Conservation (phyloP, 2,113 vertebrate genomes). For the Baryphthengus martii region DNA sequence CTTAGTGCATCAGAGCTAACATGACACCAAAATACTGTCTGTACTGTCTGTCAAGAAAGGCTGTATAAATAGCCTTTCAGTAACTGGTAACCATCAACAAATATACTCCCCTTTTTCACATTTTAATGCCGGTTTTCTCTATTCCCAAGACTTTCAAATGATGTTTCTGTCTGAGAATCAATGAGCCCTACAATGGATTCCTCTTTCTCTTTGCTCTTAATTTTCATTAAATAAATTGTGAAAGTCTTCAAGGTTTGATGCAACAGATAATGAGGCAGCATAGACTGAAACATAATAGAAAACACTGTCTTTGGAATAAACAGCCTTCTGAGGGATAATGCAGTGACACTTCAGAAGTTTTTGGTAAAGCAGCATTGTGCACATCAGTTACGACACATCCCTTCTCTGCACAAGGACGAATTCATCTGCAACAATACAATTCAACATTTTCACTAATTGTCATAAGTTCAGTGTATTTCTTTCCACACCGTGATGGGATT, state of each 20-base stretch:
- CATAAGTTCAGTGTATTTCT: neutral
- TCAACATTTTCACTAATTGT: neutral
- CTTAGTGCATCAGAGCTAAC: neutral
- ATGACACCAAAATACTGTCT: neutral
- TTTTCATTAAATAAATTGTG: neutral
- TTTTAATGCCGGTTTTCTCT: neutral
- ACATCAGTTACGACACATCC: neutral
- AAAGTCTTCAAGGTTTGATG: neutral
- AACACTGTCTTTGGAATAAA: neutral
- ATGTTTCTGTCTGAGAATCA: neutral
- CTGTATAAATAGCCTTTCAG: neutral
- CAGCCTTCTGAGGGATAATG: neutral
- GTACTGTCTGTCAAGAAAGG: neutral
- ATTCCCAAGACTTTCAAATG: neutral
- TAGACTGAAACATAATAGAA: neutral
- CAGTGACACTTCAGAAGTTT: neutral
- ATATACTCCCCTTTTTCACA: neutral
- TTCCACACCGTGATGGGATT: neutral
- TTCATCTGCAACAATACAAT: neutral
- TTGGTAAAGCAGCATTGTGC: neutral
- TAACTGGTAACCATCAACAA: neutral
- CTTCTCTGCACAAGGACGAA: neutral
- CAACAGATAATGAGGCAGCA: neutral
- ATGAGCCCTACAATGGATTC: neutral
- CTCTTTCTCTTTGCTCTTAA: neutral